Conservation (phyloP, 2,888 invertebrate genomes). For the Oscheius onirici region DNA sequence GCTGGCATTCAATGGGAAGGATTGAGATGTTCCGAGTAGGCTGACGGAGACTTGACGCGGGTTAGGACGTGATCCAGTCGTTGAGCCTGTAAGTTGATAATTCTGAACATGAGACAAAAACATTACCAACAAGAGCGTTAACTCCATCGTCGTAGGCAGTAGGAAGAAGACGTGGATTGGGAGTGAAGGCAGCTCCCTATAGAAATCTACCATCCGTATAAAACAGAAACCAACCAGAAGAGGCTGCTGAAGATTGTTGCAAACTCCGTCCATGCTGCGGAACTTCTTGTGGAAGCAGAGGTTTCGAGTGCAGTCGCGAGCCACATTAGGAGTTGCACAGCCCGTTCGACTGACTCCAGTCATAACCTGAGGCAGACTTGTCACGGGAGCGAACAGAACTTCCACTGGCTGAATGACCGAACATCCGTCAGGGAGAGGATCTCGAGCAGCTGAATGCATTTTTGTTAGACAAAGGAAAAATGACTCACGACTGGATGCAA, state of each 20-base stretch:
- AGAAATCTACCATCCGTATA: neutral
- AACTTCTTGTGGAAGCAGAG: conserved; percentile 75
- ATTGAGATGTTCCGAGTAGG: conserved; percentile 56
- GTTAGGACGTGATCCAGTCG: conserved; percentile 58
- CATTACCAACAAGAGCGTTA: conserved; percentile 57
- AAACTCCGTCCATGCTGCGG: conserved; percentile 89
- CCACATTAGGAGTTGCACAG: neutral
- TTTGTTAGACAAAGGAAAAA: neutral
- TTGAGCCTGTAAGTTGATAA: conserved; percentile 35
- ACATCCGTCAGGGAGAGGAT: conserved; percentile 18
- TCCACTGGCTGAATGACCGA: conserved; percentile 5
- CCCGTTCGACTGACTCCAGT: neutral
- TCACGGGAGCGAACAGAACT: neutral
- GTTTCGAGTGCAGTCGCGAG: conserved; percentile 59
- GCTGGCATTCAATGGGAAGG: conserved; percentile 53
- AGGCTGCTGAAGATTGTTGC: conserved; percentile 80
- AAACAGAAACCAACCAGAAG: neutral
- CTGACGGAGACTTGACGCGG: conserved; percentile 67
- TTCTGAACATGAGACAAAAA: neutral
- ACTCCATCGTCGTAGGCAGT: conserved; percentile 69
- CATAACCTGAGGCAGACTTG: neutral
- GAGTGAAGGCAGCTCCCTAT: conserved; percentile 89
- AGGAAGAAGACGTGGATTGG: conserved; percentile 71
- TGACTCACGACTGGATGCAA: too few relatives aligned
- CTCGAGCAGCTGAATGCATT: neutral